phyloP scores from a whole-genome alignment of 2,113 vertebrate species.

The Sinocyclocheilus grahami region DNA sequence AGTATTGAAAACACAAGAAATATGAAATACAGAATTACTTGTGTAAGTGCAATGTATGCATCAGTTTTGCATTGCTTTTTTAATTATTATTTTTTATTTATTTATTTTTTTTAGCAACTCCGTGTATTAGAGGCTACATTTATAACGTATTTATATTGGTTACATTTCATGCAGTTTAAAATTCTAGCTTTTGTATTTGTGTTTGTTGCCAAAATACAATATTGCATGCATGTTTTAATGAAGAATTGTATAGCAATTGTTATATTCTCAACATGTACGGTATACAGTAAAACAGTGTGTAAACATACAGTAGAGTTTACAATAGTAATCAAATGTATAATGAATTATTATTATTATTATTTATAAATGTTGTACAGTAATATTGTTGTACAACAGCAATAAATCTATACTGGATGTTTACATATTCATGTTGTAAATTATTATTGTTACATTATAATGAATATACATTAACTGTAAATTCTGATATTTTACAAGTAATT shows the following conservation, averaged over 20 bases:
- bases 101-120: not conserved
- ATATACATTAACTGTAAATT: not conserved
- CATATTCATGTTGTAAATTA: too few relatives aligned
- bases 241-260: not conserved
- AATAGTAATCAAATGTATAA: too few relatives aligned
- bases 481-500: not conserved
- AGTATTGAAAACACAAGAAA: constrained; percentile 36
- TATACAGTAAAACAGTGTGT: not conserved
- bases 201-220: not conserved
- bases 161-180: not conserved
- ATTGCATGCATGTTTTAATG: not conserved
- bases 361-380: not conserved
- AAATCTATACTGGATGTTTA: too few relatives aligned
- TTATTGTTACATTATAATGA: too few relatives aligned
- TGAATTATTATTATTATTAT: not conserved
- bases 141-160: not conserved
- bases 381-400: too few relatives aligned
- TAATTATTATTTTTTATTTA: not conserved
- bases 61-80: not conserved
- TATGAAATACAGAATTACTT: not conserved
- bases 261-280: not conserved
- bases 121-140: not conserved
- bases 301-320: not conserved
- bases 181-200: not conserved
- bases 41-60: not conserved